Evolutionary conservation across 53 echinoderm and acorn worm genomes (phyloP), one percentile per base, ranked within the genome.

Genomic region (Temnopleurus reevesii): DNA sequence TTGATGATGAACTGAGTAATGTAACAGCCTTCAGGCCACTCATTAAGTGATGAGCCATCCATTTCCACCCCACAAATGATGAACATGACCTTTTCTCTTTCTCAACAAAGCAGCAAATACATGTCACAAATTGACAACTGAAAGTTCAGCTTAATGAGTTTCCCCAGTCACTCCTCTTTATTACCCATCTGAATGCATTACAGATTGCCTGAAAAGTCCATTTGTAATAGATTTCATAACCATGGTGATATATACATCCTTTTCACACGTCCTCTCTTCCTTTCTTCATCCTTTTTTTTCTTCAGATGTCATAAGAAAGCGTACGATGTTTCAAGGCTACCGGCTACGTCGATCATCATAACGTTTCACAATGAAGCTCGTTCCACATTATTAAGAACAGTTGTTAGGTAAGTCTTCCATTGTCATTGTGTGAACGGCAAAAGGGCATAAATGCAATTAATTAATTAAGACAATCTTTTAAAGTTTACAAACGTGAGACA

Each of bases 331-430:
- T 93, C 90, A n/a, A 77, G 58, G 45, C 90, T 96, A 36, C 99
- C 99, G 3, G 63, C 94, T 43, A 99, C 99, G 38, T 96, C 96
- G 35, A 81, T 99, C 18, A 94, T 99, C 59, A 99, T 99, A 26
- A 99, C 99, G 47, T 99, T 99, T 82, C 99, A 99, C 81, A 99
- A 99, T 92, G 99, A 99, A 66, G 99, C 99, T 30, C 92, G 99
- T 46, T 99, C 99, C n/a, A 94, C 99, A 36, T 92, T 99, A 89
- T 90, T 99, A 92, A 71, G 99, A 41, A 99, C 99, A 45, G 91
- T 99, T 43, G 84, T 95, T 57, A 99, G 99, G 99, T 99, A 66
- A 91, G 92, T 13, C 45, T 18, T 0, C 8, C 19, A 41, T 41
- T 1, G 12, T 38, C 19, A 71, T 71, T 21, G n/a, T n/a, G n/a